Evolutionary conservation across 2,797 vertebrate species (phyloP).

Genomic region (Orestias chungarensis): DNA sequence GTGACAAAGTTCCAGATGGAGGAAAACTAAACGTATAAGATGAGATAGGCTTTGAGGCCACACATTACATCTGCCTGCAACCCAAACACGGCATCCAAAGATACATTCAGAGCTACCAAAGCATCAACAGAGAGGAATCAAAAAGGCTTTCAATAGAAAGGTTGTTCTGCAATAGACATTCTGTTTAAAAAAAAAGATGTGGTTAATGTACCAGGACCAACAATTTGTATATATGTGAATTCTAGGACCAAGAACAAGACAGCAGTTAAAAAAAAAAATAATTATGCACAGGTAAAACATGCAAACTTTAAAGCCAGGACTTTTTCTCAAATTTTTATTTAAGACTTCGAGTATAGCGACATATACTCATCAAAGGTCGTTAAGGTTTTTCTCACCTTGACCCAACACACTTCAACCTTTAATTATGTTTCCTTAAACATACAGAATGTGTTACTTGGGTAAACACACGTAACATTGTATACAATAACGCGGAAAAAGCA

Average conservation of each 20-base stretch:
- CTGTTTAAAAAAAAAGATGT: neutral
- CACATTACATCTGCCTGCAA: neutral
- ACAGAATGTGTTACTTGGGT: too few relatives aligned
- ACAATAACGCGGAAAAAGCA: neutral
- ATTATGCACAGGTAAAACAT: neutral
- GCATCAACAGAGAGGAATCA: neutral
- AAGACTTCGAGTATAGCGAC: neutral
- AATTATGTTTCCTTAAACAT: too few relatives aligned
- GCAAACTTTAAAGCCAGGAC: neutral
- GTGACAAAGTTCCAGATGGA: conserved; percentile 4
- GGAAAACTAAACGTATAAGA: neutral
- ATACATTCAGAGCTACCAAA: neutral
- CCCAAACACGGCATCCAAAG: conserved; percentile 3
- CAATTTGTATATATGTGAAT: neutral
- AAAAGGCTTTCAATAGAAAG: neutral
- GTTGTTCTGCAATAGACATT: too few relatives aligned
- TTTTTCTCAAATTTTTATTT: neutral
- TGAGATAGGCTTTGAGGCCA: neutral
- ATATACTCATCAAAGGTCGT: neutral
- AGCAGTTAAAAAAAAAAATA: too few relatives aligned
- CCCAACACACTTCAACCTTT: neutral
- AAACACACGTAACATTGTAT: neutral
- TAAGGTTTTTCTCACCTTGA: neutral
- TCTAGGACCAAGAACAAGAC: neutral
- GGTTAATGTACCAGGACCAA: neutral